phyloP scores from a whole-genome alignment of 2,888 invertebrate species.

The Sabellastarte sp. region DNA sequence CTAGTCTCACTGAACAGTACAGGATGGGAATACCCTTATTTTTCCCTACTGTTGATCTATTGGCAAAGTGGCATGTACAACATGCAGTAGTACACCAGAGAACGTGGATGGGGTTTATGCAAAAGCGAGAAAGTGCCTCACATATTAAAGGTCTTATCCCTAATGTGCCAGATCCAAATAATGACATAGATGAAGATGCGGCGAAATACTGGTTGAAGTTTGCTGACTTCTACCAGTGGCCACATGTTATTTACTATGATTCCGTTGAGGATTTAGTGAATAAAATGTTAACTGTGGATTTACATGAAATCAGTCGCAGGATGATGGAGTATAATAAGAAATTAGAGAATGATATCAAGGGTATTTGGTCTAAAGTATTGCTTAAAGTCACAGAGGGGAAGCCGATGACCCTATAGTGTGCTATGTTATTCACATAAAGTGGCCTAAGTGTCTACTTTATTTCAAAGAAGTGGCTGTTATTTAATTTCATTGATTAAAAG shows the following conservation, averaged over 20 bases:
- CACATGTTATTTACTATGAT: conserved; percentile 29
- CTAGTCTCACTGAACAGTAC: conserved; percentile 34
- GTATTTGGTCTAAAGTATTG: conserved; percentile 26
- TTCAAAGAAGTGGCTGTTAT: no score
- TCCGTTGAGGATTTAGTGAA: conserved; percentile 28
- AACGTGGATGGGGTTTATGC: conserved; percentile 24
- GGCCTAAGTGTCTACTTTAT: no score
- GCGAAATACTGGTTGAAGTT: conserved; percentile 28
- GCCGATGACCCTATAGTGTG: no score
- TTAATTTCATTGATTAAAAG: no score
- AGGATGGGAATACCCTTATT: conserved; percentile 33
- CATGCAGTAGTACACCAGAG: conserved; percentile 29
- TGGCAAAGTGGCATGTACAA: conserved; percentile 31
- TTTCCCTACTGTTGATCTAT: conserved; percentile 30
- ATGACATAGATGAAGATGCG: conserved; percentile 26
- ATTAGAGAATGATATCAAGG: conserved; percentile 16
- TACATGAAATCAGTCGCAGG: conserved; percentile 25
- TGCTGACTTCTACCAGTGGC: conserved; percentile 33
- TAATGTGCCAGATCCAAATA: conserved; percentile 26
- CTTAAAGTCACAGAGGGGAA: conserved; percentile 15
- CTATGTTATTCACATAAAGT: no score
- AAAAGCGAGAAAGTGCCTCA: conserved; percentile 10
- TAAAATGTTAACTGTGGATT: conserved; percentile 26
- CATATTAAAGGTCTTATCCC: conserved; percentile 16
- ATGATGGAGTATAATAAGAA: conserved; percentile 28